Percentiles rank a stretch among this genome's conserved stretches.
Conservation (phyloP, 2,113 vertebrate genomes). For the Typhlomys cinereus region DNA sequence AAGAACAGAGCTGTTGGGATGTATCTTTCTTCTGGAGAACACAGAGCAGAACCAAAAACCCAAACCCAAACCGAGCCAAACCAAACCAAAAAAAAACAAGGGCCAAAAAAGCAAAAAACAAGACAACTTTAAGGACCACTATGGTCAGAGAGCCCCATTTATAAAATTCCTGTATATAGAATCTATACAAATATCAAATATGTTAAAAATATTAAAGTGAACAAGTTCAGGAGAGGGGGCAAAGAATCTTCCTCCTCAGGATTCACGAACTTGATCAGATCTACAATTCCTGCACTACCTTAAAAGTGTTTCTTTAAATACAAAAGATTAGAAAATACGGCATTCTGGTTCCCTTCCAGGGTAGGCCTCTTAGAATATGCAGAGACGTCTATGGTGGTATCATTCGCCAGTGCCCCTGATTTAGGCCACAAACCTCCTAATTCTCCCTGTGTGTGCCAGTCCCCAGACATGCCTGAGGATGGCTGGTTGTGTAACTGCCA, state of each 20-base stretch:
- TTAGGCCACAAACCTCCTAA: neutral
- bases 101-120: no score
- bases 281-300: neutral
- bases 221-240: neutral
- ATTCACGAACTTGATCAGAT: neutral
- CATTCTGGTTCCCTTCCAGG: neutral
- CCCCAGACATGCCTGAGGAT: neutral
- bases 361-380: neutral
- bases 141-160: neutral
- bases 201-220: neutral
- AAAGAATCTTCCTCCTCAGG: neutral
- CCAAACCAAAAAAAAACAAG: no score
- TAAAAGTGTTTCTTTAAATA: neutral
- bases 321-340: neutral
- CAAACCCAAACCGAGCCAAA: no score
- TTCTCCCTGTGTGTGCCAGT: neutral
- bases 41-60: no score
- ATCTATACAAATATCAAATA: neutral
- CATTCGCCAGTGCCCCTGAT: no score
- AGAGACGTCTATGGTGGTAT: neutral
- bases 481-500: fast-evolving
- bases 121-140: neutral
- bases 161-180: neutral
- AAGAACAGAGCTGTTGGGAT: neutral
- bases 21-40: neutral